Evolutionary conservation across 2,797 vertebrate genomes (phyloP).

Genomic region (Neopelma chrysocephalum): DNA sequence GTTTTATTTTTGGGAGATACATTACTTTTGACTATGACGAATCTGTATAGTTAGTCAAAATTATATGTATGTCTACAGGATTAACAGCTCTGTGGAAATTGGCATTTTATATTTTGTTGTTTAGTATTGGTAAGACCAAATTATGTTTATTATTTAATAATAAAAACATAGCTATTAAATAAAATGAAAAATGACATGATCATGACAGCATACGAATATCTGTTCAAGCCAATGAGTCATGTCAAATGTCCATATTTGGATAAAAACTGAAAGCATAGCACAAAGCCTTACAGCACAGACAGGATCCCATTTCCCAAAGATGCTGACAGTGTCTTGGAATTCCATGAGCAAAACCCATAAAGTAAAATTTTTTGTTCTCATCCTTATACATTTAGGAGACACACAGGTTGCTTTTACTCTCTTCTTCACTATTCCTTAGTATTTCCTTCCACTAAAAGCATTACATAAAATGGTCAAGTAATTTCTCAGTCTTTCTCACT

Average conservation of each 20-base stretch:
- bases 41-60: not conserved
- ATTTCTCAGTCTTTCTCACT: not conserved
- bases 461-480: not conserved
- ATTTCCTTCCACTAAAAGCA: not conserved
- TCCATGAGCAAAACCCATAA: not conserved
- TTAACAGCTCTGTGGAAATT: not conserved
- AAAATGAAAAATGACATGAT: not conserved
- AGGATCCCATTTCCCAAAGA: not conserved
- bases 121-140: not conserved
- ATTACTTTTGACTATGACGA: not conserved
- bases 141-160: not conserved
- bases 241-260: not conserved
- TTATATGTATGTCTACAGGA: not conserved
- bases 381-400: not conserved
- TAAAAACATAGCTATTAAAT: not conserved
- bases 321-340: not conserved
- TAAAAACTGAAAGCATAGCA: not conserved
- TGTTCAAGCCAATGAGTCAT: not conserved
- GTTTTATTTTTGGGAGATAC: not conserved
- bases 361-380: not conserved
- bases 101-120: not conserved
- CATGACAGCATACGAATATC: not conserved
- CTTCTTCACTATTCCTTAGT: not conserved
- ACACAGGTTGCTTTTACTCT: not conserved
- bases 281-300: not conserved